Percentiles rank a stretch among this genome's conserved stretches.
Evolutionary conservation across 2,797 vertebrate genomes (phyloP).

Genomic region (Otolemur crassicaudatus): DNA sequence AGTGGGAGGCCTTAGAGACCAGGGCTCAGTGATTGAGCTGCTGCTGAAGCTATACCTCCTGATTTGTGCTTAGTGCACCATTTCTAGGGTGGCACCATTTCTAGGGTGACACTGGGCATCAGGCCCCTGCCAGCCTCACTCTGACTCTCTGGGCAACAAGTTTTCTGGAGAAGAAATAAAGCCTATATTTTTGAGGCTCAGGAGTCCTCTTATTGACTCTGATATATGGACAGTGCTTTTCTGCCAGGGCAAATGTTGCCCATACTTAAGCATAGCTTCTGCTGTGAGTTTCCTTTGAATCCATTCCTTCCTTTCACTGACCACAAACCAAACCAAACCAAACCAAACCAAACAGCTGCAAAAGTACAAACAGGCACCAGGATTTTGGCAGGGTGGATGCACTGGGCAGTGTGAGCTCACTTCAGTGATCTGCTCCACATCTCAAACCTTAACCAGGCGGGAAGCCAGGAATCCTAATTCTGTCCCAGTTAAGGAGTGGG

Average conservation of each 20-base stretch:
- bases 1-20: background rate
- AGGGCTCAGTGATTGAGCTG: background rate
- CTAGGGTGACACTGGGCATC: background rate
- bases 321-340: background rate
- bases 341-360: background rate
- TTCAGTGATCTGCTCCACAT: background rate
- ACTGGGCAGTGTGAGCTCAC: background rate
- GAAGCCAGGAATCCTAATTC: background rate
- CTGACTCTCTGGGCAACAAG: conserved; percentile 23
- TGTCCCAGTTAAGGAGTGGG: background rate
- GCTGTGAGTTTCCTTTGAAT: background rate
- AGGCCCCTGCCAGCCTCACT: background rate
- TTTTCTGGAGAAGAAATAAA: background rate
- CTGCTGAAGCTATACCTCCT: background rate
- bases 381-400: background rate
- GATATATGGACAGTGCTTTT: background rate
- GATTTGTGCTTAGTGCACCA: background rate
- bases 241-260: background rate
- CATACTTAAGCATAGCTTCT: conserved; percentile 12
- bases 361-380: background rate
- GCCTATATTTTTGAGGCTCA: background rate
- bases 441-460: background rate
- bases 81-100: background rate
- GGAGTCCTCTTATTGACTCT: background rate
- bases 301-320: background rate